Conservation (phyloP, 2,113 vertebrate species). For the Pardalotus punctatus region DNA sequence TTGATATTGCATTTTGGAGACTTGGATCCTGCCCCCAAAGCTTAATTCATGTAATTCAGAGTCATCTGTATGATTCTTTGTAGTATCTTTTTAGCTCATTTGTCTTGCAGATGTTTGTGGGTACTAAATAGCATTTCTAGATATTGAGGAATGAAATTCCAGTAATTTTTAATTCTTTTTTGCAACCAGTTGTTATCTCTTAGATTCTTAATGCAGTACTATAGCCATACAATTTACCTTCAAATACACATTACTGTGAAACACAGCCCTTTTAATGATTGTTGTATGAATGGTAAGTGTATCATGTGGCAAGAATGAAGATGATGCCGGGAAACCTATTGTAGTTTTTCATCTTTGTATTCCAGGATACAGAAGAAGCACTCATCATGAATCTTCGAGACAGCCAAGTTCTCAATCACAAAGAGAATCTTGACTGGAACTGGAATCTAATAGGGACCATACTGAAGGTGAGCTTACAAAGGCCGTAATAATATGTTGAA, state of each 20-base stretch:
- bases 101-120: neutral
- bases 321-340: neutral
- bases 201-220: neutral
- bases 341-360: neutral
- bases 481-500: neutral
- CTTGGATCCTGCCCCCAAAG: neutral
- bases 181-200: accelerated
- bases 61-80: neutral
- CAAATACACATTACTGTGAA: neutral
- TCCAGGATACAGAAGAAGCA: conserved; percentile 94
- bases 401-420: conserved; percentile 96
- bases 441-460: conserved; percentile 97
- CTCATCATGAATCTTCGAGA: conserved; percentile 93
- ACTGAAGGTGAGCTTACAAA: conserved; percentile 83
- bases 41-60: neutral
- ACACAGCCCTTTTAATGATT: neutral
- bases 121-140: neutral
- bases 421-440: conserved; percentile 97
- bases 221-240: neutral
- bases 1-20: neutral
- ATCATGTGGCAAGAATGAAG: neutral
- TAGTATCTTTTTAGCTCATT: neutral
- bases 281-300: neutral
- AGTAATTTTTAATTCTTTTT: neutral
- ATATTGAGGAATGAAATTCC: neutral